Evolutionary conservation across 2,888 invertebrate genomes (phyloP).

Genomic region (Tortricodes alternella): DNA sequence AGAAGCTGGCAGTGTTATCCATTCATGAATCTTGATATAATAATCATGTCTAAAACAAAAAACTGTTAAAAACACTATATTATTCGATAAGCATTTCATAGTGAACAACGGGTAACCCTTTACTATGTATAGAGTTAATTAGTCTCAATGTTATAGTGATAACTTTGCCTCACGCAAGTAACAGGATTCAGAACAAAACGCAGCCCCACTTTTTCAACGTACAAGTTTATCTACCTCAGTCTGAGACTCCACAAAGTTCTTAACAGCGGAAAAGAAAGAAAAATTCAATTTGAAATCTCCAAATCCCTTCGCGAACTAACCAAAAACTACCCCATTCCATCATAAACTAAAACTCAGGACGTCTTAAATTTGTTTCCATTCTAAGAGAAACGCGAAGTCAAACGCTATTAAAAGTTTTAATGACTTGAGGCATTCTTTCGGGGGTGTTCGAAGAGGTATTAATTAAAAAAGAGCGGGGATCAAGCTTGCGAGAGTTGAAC

Average conservation of each 20-base stretch:
- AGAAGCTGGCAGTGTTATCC: no score
- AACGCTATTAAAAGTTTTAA: conserved; percentile 82
- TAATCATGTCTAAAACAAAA: no score
- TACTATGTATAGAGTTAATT: no score
- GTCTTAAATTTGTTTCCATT: conserved; percentile 71
- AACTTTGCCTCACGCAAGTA: no score
- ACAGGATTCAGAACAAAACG: no score
- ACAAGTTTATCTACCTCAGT: conserved; percentile 3
- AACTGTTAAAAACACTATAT: no score
- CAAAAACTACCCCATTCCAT: conserved; percentile 30
- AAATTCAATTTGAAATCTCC: conserved; percentile 27
- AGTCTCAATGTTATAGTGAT: no score
- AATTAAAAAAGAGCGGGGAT: conserved; percentile 78
- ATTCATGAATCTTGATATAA: no score
- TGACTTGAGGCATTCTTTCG: conserved; percentile 80
- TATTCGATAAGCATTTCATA: no score
- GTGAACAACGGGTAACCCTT: no score
- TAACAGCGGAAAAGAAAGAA: conserved; percentile 19
- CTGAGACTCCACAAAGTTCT: neutral
- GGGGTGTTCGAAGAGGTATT: conserved; percentile 79
- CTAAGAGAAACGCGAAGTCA: conserved; percentile 60
- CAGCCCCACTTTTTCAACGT: neutral
- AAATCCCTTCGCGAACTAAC: conserved; percentile 25
- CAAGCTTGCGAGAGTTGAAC: conserved; percentile 55
- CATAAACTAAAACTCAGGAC: conserved; percentile 61